Conservation (phyloP, 2,797 vertebrate species). For the Sebastes trivittatus region DNA sequence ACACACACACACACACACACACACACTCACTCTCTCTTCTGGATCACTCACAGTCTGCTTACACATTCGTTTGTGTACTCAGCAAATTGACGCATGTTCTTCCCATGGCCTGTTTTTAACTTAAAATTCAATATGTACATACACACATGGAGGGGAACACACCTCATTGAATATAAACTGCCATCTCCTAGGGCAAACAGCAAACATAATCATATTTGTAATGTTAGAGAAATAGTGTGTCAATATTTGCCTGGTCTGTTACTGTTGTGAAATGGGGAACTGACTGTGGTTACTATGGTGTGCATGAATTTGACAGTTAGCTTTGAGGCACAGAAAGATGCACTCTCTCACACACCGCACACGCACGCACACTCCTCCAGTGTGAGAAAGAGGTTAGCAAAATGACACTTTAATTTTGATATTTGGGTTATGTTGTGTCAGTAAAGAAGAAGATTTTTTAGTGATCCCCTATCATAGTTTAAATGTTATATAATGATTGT, state of each 20-base stretch:
- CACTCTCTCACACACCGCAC: not conserved
- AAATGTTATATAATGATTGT: not conserved
- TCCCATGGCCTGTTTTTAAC: conserved; percentile 32
- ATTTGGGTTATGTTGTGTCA: not conserved
- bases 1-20: not conserved
- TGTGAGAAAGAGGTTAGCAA: not conserved
- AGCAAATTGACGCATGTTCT: conserved; percentile 37
- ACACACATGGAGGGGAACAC: conserved; percentile 9
- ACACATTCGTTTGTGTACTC: conserved; percentile 50
- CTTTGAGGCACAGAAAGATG: conserved; percentile 41
- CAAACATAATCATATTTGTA: conserved; percentile 79
- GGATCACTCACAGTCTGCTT: conserved; percentile 12
- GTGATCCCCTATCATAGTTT: not conserved
- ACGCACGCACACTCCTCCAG: not conserved
- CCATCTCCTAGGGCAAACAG: conserved; percentile 76
- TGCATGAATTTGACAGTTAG: conserved; percentile 68
- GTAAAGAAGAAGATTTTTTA: not conserved
- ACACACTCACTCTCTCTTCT: not conserved
- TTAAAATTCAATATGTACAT: conserved; percentile 23
- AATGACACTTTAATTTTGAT: not conserved
- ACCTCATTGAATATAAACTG: conserved; percentile 76
- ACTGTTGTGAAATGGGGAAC: conserved; percentile 79
- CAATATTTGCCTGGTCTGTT: conserved; percentile 81
- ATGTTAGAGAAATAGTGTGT: conserved; percentile 78
- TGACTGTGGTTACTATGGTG: conserved; percentile 65